Evolutionary conservation across 2,797 vertebrate species (phyloP), one percentile per base, ranked within the genome.

Genomic region (Spizella passerina): DNA sequence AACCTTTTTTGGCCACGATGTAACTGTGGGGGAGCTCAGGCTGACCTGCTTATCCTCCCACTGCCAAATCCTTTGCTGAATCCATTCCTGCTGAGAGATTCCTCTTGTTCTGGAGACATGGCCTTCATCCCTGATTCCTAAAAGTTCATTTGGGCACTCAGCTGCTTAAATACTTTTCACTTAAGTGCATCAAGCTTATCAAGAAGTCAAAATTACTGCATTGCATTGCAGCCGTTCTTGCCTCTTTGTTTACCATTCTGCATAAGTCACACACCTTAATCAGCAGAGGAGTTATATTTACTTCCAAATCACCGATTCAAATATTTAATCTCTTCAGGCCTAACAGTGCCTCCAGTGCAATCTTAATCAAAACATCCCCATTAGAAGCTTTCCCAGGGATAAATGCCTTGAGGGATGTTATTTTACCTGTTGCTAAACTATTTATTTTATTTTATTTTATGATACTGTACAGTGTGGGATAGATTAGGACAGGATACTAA

Each of bases 241-340:
- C 60, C 68, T 88, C 44, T 92, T 90, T 96, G 83, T 94, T 96
- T 96, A 82, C 78, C 86, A 46, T 91, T 88, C 92, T 92, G 71
- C 60, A 23, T 39, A 91, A 93, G 75, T 76, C 78, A 92, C 47
- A 90, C 81, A 92, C 75, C 44, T 91, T 94, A 88, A 94, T 96
- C 88, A 96, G 78, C 9, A 1, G 41, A 88, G 71, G 59, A 95
- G 73, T 90, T 96, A 86, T 77, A 90, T 95, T 96, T 96, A 79
- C 68, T 90, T 79, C 81, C 7, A 7, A 94, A 95, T 94, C 88
- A 96, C 78, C 2, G 10, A 87, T 93, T 90, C 90, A 96, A 90
- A 93, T 90, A 92, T 86, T 96, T 96, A 88, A 94, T 96, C 75
- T 86, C 81, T 92, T 70, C 78, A 90, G 29, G 11, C 26, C 66